Conservation (phyloP, 30 jellyfish, hydroid and myxozoan genomes). For the Pelagia noctiluca region DNA sequence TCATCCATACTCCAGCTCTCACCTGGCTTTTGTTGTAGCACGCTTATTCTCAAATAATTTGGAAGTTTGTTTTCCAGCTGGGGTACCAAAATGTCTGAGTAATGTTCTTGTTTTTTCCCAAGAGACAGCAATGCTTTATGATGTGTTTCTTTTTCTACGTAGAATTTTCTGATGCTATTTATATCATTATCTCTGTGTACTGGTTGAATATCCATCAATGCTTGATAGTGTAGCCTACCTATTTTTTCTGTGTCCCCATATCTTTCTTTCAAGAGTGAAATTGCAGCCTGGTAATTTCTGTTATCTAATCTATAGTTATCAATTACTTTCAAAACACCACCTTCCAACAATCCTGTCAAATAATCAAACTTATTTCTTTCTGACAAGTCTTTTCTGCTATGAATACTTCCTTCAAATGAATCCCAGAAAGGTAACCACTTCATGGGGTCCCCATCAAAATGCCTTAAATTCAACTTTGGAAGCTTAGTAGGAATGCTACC, state of each 20-base stretch:
- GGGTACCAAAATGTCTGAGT: conserved; percentile 2
- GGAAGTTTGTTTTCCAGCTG: conserved; percentile 36
- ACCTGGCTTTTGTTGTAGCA: conserved; percentile 20
- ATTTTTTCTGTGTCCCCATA: not conserved
- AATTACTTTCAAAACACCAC: conserved; percentile 12
- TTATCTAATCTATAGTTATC: not conserved
- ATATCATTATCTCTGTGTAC: conserved; percentile 6
- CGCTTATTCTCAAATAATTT: conserved; percentile 5
- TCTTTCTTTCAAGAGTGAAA: not conserved
- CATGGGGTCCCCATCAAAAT: not conserved
- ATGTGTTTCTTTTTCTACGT: conserved; percentile 25
- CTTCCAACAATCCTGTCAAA: not conserved
- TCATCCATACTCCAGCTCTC: conserved; percentile 36
- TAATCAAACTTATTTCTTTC: conserved; percentile 14
- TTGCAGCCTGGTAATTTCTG: conserved; percentile 1
- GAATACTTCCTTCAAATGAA: not conserved
- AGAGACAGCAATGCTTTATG: conserved; percentile 40
- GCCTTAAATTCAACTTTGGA: not conserved
- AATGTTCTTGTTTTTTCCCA: conserved; percentile 29
- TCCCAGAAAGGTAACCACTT: not conserved
- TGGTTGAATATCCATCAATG: not conserved
- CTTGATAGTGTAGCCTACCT: not conserved
- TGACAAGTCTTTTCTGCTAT: not conserved
- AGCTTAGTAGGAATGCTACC: not conserved
- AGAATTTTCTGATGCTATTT: conserved; percentile 19